These are phyloP conservation scores for Nomada fabriciana DNA, from an alignment of 2,888 invertebrate genomes.

Conservation along the genomic window DNA sequence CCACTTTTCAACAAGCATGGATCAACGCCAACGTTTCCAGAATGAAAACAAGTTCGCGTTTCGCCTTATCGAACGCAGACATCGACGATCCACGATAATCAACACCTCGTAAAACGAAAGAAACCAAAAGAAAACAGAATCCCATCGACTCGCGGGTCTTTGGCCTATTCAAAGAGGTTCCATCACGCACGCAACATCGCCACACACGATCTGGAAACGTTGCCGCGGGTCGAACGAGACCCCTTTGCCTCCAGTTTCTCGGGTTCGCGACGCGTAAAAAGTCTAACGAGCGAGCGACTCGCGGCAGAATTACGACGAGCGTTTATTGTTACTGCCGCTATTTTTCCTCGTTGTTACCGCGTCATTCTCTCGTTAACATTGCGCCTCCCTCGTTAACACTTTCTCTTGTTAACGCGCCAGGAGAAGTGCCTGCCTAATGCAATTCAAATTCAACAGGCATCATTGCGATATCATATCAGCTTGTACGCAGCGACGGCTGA, in stretches of 20 bases:
- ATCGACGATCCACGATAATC: conserved; percentile 1
- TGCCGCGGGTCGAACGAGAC: background rate
- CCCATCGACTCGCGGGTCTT: background rate
- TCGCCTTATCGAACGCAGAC: background rate
- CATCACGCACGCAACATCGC: conserved; percentile 5
- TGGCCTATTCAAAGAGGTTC: conserved; percentile 14
- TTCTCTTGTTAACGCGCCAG: conserved; percentile 43
- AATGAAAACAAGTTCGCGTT: background rate
- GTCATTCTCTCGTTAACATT: conserved; percentile 56
- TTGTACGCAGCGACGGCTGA: conserved; percentile 20
- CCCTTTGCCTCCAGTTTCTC: conserved; percentile 32
- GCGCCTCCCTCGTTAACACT: conserved; percentile 38
- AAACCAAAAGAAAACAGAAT: background rate
- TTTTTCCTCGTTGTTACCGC: conserved; percentile 43
- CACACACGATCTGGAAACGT: conserved; percentile 33
- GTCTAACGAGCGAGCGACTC: conserved; percentile 45
- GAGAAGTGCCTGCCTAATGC: conserved; percentile 39
- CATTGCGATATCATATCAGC: conserved; percentile 65
- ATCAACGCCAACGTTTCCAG: background rate
- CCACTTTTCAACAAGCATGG: background rate
- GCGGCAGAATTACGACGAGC: conserved; percentile 41
- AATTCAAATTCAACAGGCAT: conserved; percentile 63
- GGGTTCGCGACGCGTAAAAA: conserved; percentile 29
- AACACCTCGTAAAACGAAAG: background rate
- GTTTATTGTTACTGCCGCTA: conserved; percentile 50